These are phyloP conservation scores for Xenopus tropicalis DNA, from an alignment of 2,113 vertebrate species.

Conservation along the genomic window UCB_Xtro_10.0 CM004451.2:14784501-14785000, in stretches of 20 bases:
- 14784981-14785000: neutral
- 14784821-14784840: constrained; percentile 20
- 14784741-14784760: neutral
- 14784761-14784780: neutral
- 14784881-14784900: neutral
- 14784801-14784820: neutral
- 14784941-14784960: neutral
- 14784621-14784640: neutral
- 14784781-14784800: neutral
- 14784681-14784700: neutral
- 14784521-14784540: constrained; percentile 14
- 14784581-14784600: constrained; percentile 29
- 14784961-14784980: too few species aligned
- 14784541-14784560: constrained; percentile 14
- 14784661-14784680: too few species aligned
- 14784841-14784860: constrained; percentile 28
- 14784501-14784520: neutral
- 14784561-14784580: constrained; percentile 24
- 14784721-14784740: neutral
- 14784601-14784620: constrained; percentile 14
- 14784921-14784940: neutral
- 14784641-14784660: neutral
- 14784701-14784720: neutral
- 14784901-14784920: neutral
- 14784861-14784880: neutral